Evolutionary conservation across 2,113 vertebrate genomes (phyloP).

Genomic region (Heteronetta atricapilla): DNA sequence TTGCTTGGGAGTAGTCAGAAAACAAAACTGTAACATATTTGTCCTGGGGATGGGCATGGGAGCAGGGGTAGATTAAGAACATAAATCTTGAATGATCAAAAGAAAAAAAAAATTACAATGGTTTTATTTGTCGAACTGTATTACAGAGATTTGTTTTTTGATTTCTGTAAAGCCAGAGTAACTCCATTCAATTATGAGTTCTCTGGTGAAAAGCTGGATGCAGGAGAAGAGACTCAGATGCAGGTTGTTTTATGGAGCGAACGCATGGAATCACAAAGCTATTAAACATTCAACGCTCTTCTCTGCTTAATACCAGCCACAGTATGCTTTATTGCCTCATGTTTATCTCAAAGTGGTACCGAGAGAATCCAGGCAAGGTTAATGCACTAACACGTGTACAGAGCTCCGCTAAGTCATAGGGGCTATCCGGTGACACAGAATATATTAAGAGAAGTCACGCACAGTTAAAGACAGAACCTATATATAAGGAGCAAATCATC

Average conservation of each 20-base stretch:
- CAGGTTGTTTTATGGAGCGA: rapidly evolving
- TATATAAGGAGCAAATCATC: not conserved
- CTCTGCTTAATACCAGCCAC: not conserved
- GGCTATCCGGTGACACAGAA: not conserved
- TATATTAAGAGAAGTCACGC: not conserved
- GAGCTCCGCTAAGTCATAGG: not conserved
- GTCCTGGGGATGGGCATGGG: not conserved
- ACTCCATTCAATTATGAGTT: not conserved
- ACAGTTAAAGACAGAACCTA: not conserved
- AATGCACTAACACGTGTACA: rapidly evolving
- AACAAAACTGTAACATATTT: not conserved
- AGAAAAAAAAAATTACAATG: not conserved
- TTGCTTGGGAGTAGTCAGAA: not conserved
- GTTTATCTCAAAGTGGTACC: not conserved
- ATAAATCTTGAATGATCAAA: not conserved
- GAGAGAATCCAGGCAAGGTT: not conserved
- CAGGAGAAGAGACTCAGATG: not conserved
- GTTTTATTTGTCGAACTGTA: not conserved
- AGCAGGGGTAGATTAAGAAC: slow-evolving; percentile 6
- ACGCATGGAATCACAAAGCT: not conserved
- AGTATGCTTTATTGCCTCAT: not conserved
- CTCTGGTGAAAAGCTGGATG: not conserved
- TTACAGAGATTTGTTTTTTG: not conserved
- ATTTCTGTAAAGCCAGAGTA: not conserved
- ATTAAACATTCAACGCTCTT: not conserved